Percentiles rank a stretch among this genome's conserved stretches.
phyloP scores from a whole-genome alignment of 1,140 invertebrate species.

The Marisa cornuarietis region DNA sequence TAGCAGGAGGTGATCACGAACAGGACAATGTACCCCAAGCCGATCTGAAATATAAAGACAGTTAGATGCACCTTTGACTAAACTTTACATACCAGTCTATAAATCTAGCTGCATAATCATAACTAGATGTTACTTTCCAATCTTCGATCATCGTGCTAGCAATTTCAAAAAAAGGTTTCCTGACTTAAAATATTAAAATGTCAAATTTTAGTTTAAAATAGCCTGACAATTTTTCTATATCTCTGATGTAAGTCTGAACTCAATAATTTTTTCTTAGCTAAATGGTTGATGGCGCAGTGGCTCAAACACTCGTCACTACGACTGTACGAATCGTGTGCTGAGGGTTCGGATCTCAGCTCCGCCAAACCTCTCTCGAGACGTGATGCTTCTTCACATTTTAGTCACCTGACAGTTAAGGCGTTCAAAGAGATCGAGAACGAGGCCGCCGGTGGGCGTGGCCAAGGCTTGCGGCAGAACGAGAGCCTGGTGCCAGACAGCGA shows the following conservation, averaged over 20 bases:
- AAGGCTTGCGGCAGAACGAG: constrained; percentile 62
- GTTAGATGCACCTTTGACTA: neutral
- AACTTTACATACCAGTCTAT: neutral
- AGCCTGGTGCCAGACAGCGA: constrained; percentile 64
- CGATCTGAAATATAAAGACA: constrained; percentile 31
- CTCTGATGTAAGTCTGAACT: neutral
- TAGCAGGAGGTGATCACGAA: constrained; percentile 58
- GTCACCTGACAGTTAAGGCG: constrained; percentile 57
- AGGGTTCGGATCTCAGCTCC: no score
- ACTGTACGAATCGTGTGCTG: no score
- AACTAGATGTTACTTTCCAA: neutral
- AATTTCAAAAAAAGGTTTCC: neutral
- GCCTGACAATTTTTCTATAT: neutral
- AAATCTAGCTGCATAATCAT: neutral
- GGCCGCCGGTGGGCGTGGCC: constrained; percentile 61
- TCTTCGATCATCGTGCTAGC: neutral
- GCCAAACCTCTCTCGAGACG: no score
- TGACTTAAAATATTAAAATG: neutral
- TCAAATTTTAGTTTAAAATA: neutral
- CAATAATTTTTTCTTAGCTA: no score
- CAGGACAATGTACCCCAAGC: constrained; percentile 62
- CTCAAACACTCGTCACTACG: no score
- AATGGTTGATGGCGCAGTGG: no score
- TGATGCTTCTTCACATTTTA: no score
- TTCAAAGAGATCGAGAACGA: constrained; percentile 62